Percentiles rank a stretch among this genome's conserved stretches.
These are phyloP conservation scores for Panulirus ornatus DNA, from an alignment of 1,140 invertebrate genomes.

Conservation along the genomic window DNA sequence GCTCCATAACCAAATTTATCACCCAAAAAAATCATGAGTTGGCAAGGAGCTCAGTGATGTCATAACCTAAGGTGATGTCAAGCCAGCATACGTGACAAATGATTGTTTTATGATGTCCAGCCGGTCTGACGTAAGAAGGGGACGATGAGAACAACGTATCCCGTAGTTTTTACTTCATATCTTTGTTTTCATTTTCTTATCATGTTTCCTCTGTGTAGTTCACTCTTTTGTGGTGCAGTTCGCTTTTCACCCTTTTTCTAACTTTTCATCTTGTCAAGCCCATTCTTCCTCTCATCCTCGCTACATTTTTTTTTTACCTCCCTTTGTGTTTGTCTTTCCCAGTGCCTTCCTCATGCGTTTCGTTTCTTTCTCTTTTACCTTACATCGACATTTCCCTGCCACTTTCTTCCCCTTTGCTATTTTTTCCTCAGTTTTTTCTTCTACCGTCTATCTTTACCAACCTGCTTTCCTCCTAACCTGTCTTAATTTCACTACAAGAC, in stretches of 20 bases:
- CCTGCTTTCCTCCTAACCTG: not conserved
- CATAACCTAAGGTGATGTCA: not conserved
- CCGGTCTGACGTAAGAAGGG: too few species aligned
- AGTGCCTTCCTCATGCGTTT: not conserved
- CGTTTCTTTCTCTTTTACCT: not conserved
- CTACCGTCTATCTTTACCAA: not conserved
- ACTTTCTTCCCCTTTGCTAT: not conserved
- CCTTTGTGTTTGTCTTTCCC: not conserved
- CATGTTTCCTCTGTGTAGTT: not conserved
- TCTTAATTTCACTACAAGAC: not conserved
- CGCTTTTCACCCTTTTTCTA: too few species aligned
- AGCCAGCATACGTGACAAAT: too few species aligned
- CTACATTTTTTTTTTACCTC: not conserved
- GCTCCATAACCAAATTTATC: too few species aligned
- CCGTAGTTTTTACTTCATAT: not conserved
- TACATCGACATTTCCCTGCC: not conserved
- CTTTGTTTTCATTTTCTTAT: not conserved
- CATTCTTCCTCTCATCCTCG: not conserved
- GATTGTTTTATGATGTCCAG: too few species aligned
- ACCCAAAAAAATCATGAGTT: too few species aligned
- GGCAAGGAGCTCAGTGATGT: not conserved
- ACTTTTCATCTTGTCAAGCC: too few species aligned
- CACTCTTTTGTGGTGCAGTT: too few species aligned
- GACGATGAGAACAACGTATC: too few species aligned
- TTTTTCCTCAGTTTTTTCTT: not conserved